Conservation (phyloP, 2,888 invertebrate genomes). For the Pachydiplax longipennis region DNA sequence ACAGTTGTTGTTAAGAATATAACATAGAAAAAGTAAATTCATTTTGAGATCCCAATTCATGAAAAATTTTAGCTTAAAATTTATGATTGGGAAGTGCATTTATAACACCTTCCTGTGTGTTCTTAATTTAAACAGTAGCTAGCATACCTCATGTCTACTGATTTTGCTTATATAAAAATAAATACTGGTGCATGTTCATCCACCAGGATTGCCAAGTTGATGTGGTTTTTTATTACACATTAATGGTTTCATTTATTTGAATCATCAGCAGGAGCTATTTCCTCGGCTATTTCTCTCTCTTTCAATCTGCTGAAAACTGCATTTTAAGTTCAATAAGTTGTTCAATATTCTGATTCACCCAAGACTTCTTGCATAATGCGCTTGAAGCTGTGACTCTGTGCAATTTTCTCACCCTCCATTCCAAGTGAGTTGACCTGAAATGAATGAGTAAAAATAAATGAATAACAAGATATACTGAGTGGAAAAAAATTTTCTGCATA, state of each 20-base stretch:
- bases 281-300: neutral
- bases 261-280: neutral
- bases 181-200: neutral
- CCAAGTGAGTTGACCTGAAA: conserved; percentile 72
- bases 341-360: conserved; percentile 73
- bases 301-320: neutral
- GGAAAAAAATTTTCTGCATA: no score
- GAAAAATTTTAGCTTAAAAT: neutral
- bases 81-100: neutral
- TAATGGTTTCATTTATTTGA: neutral
- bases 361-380: conserved; percentile 91
- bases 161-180: neutral
- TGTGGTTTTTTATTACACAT: neutral
- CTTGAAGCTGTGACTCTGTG: conserved; percentile 91
- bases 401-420: conserved; percentile 79
- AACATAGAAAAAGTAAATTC: neutral
- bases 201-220: neutral
- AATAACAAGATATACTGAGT: no score
- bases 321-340: neutral
- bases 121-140: neutral
- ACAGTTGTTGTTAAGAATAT: conserved; percentile 1
- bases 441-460: conserved; percentile 41
- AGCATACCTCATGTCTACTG: neutral
- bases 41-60: neutral
- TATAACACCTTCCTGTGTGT: neutral